A percentile compares a stretch with the other conserved stretches of the same genome.
phyloP scores from a whole-genome alignment of 2,797 vertebrate genomes.

The Miichthys miiuy region DNA sequence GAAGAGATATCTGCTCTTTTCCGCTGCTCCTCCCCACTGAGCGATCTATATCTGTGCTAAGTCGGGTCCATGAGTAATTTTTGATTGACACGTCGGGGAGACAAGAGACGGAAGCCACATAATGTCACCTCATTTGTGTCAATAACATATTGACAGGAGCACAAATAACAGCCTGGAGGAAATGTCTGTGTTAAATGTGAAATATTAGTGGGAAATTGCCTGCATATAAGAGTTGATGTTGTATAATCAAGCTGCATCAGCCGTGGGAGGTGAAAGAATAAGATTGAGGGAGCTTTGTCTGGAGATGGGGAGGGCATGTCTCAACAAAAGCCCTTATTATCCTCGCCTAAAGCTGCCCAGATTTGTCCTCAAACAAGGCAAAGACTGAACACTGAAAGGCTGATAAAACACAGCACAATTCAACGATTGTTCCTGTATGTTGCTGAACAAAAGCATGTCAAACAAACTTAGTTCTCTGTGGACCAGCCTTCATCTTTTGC shows the following conservation, averaged over 20 bases:
- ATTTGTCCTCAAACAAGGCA: constrained; percentile 46
- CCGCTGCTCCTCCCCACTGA: constrained; percentile 39
- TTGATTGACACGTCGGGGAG: constrained; percentile 71
- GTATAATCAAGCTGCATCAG: constrained; percentile 47
- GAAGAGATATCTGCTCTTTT: constrained; percentile 62
- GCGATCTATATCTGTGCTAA: constrained; percentile 64
- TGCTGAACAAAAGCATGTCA: constrained; percentile 32
- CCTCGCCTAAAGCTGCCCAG: constrained; percentile 37
- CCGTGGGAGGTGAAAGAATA: constrained; percentile 54
- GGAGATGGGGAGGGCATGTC: constrained; percentile 43
- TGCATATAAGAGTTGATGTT: constrained; percentile 19
- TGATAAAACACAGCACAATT: constrained; percentile 42
- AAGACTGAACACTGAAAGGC: constrained; percentile 21
- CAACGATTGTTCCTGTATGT: constrained; percentile 34
- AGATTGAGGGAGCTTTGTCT: constrained; percentile 48
- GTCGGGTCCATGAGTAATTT: constrained; percentile 55
- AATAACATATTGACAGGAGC: constrained; percentile 69
- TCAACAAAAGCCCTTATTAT: constrained; percentile 61
- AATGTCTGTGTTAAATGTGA: constrained; percentile 65
- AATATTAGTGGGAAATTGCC: constrained; percentile 58
- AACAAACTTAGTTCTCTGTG: constrained; percentile 31
- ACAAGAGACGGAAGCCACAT: constrained; percentile 54
- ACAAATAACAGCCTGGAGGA: constrained; percentile 66
- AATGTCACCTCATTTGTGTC: constrained; percentile 73
- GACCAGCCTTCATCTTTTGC: not conserved